Percentiles rank a stretch among this genome's conserved stretches.
Conservation (phyloP, 2,113 vertebrate genomes). For the Microtus montanus region DNA sequence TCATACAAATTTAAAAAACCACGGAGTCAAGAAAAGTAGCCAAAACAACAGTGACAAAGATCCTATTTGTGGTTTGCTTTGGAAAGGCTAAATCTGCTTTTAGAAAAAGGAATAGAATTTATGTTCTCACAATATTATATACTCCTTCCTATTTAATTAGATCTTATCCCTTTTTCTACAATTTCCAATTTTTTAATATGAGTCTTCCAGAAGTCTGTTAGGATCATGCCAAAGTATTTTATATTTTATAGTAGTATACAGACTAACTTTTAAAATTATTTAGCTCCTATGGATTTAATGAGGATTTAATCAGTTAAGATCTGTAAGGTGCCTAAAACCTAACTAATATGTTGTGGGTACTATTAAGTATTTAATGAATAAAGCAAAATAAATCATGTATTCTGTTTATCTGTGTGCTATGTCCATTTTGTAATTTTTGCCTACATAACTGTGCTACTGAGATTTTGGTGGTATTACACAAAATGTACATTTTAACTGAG, state of each 20-base stretch:
- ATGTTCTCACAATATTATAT: neutral
- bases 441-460: neutral
- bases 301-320: neutral
- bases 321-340: neutral
- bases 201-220: neutral
- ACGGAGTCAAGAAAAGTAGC: neutral
- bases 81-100: neutral
- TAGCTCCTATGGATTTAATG: neutral
- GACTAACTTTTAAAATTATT: neutral
- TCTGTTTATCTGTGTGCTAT: neutral
- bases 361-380: neutral
- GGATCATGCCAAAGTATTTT: conserved; percentile 3
- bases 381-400: conserved; percentile 30
- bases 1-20: neutral
- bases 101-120: neutral
- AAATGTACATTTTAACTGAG: neutral
- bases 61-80: neutral
- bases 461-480: neutral
- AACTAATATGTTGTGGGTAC: neutral
- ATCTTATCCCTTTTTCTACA: neutral
- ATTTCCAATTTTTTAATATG: neutral
- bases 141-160: conserved; percentile 20
- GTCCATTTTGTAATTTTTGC: conserved; percentile 38
- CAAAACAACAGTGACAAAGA: neutral
- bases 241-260: neutral